Conservation (phyloP, 2,888 invertebrate genomes). For the Ophonus ardosiacus region DNA sequence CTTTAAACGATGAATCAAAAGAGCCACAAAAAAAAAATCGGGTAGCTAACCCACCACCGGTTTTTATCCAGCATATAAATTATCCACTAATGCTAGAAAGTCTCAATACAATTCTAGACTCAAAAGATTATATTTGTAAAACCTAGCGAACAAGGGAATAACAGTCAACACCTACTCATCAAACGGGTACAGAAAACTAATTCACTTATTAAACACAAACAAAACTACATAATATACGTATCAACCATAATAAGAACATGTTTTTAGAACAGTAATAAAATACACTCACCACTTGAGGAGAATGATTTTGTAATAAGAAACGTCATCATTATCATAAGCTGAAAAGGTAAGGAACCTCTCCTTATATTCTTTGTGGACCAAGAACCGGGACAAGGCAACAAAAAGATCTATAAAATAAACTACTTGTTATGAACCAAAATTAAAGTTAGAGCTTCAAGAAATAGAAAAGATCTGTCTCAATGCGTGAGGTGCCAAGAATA, state of each 20-base stretch:
- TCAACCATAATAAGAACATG: constrained; percentile 64
- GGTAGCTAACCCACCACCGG: constrained; percentile 60
- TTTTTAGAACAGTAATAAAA: constrained; percentile 64
- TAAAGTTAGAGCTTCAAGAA: constrained; percentile 63
- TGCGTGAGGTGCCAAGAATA: constrained; percentile 61
- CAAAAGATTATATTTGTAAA: constrained; percentile 63
- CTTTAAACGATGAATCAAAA: neutral
- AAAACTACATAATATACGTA: constrained; percentile 64
- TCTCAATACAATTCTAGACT: constrained; percentile 55
- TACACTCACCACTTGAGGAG: constrained; percentile 52
- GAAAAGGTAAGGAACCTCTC: constrained; percentile 64
- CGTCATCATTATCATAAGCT: constrained; percentile 64
- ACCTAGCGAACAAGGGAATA: constrained; percentile 59
- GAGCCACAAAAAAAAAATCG: constrained; percentile 1
- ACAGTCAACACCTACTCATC: constrained; percentile 62
- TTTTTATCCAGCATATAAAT: constrained; percentile 64
- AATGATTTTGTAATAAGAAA: constrained; percentile 65
- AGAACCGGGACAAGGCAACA: constrained; percentile 65
- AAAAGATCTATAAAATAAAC: constrained; percentile 58
- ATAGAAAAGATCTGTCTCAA: constrained; percentile 59
- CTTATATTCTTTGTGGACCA: constrained; percentile 65
- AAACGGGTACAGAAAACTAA: constrained; percentile 63
- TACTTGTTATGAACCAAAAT: constrained; percentile 58
- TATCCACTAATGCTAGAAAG: constrained; percentile 61
- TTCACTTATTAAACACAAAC: constrained; percentile 55